Base-by-base conservation (phyloP, 2,888 invertebrate species). In the Enoplolaimus lenunculus region DNA sequence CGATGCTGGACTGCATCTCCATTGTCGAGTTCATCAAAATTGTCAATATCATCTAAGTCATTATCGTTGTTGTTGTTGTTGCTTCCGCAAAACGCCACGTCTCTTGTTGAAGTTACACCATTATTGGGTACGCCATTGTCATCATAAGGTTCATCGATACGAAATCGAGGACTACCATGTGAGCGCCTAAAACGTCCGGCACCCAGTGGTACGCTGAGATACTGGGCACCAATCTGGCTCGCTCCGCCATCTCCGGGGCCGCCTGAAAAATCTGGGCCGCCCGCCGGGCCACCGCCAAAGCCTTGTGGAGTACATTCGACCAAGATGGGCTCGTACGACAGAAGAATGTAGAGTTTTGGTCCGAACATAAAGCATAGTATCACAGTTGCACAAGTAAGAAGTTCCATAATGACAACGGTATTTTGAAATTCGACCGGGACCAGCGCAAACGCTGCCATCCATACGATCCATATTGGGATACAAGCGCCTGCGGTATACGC, bases 321-420 rank as follows among this genome's bases (percentile, higher is more conserved):
- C 26, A 79, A 74, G 16, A 79, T 76, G 30, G 79, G 78, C 72
- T 79, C 79, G 72, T 79, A 79, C 59, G 76, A 76, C 21, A 79
- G 74, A 31, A 79, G 75, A 70, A 79, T 79, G 75, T 79, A 79
- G 68, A 79, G 75, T 60, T 79, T 79, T 2, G 79, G 78, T 2
- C 79, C 79, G 73, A 79, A 79, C 68, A 79, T 74, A 73, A 79
- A 77, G 34, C 75, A 76, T 34, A 79, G 75, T 33, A 79, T 75
- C 28, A 77, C 74, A 16, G 77, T 75, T 30, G 75, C 78, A 71
- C 75, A 77, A 7, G 75, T 64, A 45, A 79, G 60, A 69, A 78
- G 72, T 71, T 78, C 77, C 34, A 75, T 65, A 13, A 77, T 75
- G 34, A 77, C 71, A 28, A 77, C 75, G 30, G 72, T 68, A n/a